Conservation (phyloP, 2,888 invertebrate genomes). For the Caenorhabditis macrosperma region DNA sequence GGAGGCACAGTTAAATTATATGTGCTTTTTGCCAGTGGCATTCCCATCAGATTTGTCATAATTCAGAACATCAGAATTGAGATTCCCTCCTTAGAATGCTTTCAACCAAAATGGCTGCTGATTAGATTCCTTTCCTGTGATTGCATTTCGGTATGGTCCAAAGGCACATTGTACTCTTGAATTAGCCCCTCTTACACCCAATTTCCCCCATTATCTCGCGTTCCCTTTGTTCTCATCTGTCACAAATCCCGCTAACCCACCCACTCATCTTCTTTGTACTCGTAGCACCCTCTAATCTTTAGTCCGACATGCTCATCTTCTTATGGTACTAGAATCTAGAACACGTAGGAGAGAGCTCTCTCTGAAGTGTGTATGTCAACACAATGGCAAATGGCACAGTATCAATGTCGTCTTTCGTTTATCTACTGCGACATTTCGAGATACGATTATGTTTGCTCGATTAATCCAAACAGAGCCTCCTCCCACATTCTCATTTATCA, state of each 20-base stretch:
- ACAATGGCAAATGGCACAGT: slow-evolving; percentile 55
- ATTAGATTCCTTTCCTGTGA: too few species aligned
- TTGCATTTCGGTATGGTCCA: too few species aligned
- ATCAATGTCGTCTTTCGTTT: slow-evolving; percentile 57
- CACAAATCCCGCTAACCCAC: slow-evolving; percentile 30
- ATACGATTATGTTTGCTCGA: slow-evolving; percentile 57
- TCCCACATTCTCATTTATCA: slow-evolving; percentile 22
- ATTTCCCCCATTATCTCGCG: slow-evolving; percentile 24
- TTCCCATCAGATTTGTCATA: slow-evolving; percentile 2
- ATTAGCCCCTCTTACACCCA: not conserved
- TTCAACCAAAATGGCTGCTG: too few species aligned
- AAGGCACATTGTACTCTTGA: too few species aligned
- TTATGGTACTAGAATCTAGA: slow-evolving; percentile 45
- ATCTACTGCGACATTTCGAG: slow-evolving; percentile 51
- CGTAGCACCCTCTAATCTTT: slow-evolving; percentile 15
- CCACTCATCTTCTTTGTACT: slow-evolving; percentile 32
- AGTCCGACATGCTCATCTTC: slow-evolving; percentile 36
- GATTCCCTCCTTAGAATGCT: not conserved
- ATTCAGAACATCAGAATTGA: not conserved
- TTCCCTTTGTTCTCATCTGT: slow-evolving; percentile 21
- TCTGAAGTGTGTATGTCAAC: slow-evolving; percentile 59
- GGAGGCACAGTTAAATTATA: not conserved
- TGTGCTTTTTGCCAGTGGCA: not conserved
- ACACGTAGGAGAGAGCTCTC: slow-evolving; percentile 46
- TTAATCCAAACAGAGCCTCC: slow-evolving; percentile 58